phyloP scores from a whole-genome alignment of 2,888 invertebrate species.

The Hermodice carunculata region DNA sequence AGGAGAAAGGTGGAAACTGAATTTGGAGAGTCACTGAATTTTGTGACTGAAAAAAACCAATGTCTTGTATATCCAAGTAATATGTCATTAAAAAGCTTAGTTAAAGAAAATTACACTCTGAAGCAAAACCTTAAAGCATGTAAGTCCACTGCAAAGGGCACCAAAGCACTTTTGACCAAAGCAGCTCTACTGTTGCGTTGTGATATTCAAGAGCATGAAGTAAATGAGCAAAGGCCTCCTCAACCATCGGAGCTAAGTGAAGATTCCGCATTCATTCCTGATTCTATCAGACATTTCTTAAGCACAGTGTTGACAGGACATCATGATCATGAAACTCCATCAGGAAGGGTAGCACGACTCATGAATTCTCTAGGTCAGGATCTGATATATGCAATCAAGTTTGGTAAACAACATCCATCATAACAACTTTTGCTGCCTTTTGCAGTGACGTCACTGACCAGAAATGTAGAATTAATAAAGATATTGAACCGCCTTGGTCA shows the following conservation, averaged over 20 bases:
- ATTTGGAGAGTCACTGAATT: too few relatives aligned
- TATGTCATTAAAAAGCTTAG: too few relatives aligned
- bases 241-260: conserved; percentile 18
- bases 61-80: too few relatives aligned
- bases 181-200: too few relatives aligned
- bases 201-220: too few relatives aligned
- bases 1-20: too few relatives aligned
- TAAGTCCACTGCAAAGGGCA: too few relatives aligned
- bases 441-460: conserved; percentile 29
- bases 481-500: conserved; percentile 32
- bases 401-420: conserved; percentile 12
- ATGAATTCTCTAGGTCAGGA: conserved; percentile 18
- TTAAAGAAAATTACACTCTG: too few relatives aligned
- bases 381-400: conserved; percentile 15
- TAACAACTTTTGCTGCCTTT: conserved; percentile 27
- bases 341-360: neutral
- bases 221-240: conserved; percentile 42
- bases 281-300: neutral
- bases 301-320: conserved; percentile 5
- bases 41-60: too few relatives aligned
- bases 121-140: too few relatives aligned
- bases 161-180: too few relatives aligned
- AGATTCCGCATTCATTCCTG: neutral
- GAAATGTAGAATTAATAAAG: conserved; percentile 29
- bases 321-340: conserved; percentile 1